Percentiles rank a stretch among this genome's conserved stretches.
These are phyloP conservation scores for Rostratula benghalensis DNA, from an alignment of 2,113 vertebrate species.

Conservation along the genomic window DNA sequence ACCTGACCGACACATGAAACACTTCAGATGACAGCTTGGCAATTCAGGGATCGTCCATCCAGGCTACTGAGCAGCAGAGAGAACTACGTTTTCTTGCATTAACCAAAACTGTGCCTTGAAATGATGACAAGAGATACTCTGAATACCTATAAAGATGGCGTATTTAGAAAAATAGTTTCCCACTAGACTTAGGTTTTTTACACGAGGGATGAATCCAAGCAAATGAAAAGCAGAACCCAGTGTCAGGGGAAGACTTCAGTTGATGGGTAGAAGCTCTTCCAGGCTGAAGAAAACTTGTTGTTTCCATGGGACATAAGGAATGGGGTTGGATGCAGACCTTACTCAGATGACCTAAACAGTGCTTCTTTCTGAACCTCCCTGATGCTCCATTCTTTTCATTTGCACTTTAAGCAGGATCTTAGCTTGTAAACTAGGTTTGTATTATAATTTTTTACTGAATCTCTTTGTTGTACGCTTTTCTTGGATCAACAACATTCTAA, in stretches of 20 bases:
- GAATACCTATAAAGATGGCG: background rate
- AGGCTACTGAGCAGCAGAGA: background rate
- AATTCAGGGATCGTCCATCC: background rate
- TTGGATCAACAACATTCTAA: background rate
- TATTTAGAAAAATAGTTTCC: background rate
- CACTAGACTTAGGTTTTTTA: background rate
- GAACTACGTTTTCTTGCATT: background rate
- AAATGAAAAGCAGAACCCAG: background rate
- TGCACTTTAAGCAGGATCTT: background rate
- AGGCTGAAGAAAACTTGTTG: background rate
- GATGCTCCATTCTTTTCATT: background rate
- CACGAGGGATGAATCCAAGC: background rate
- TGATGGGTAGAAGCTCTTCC: background rate
- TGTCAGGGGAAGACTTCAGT: background rate
- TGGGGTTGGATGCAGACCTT: background rate
- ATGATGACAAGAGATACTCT: background rate
- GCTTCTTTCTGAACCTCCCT: background rate
- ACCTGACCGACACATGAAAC: background rate
- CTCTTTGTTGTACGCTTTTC: background rate
- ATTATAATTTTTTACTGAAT: background rate
- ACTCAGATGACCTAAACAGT: background rate
- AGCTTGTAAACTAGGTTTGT: background rate
- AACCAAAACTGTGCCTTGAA: background rate
- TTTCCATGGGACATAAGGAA: background rate
- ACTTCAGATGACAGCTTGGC: background rate